Evolutionary conservation across 1,140 invertebrate genomes (phyloP).

Genomic region (Luehdorfia chinensis): DNA sequence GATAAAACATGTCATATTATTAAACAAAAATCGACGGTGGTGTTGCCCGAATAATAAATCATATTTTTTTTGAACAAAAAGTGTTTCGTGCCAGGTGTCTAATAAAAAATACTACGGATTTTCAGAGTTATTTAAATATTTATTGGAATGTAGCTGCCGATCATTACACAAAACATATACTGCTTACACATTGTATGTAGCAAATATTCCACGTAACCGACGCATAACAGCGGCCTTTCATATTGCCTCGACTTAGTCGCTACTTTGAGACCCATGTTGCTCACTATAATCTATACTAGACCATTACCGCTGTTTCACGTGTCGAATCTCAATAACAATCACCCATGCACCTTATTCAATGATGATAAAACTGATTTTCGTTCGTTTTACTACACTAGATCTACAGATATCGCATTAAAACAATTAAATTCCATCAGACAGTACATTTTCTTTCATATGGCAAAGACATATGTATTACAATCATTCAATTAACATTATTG

Average conservation of each 20-base stretch:
- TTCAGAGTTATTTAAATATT: constrained; percentile 5
- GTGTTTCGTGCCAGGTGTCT: constrained; percentile 2
- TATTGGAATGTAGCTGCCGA: constrained; percentile 14
- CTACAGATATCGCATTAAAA: background rate
- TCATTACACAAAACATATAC: constrained; percentile 1
- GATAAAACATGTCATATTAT: background rate
- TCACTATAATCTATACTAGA: constrained; percentile 29
- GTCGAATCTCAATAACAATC: too few relatives aligned
- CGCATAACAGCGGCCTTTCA: constrained; percentile 39
- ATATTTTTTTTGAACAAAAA: background rate
- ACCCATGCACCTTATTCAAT: constrained; percentile 6
- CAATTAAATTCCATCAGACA: background rate
- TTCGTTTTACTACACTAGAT: background rate
- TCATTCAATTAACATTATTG: constrained; percentile 4
- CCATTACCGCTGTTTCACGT: background rate
- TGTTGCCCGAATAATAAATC: too few relatives aligned
- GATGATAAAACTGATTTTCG: constrained; percentile 3
- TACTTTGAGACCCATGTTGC: constrained; percentile 55
- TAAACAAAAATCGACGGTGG: background rate
- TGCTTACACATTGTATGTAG: background rate
- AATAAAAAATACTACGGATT: constrained; percentile 9
- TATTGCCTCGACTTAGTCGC: constrained; percentile 49
- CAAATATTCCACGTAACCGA: constrained; percentile 25
- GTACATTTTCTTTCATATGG: too few relatives aligned
- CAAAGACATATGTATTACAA: constrained; percentile 6